Percentiles rank a stretch among this genome's conserved stretches.
These are phyloP conservation scores for Poeciliopsis prolifica DNA, from an alignment of 2,113 vertebrate genomes.

Conservation along the genomic window DNA sequence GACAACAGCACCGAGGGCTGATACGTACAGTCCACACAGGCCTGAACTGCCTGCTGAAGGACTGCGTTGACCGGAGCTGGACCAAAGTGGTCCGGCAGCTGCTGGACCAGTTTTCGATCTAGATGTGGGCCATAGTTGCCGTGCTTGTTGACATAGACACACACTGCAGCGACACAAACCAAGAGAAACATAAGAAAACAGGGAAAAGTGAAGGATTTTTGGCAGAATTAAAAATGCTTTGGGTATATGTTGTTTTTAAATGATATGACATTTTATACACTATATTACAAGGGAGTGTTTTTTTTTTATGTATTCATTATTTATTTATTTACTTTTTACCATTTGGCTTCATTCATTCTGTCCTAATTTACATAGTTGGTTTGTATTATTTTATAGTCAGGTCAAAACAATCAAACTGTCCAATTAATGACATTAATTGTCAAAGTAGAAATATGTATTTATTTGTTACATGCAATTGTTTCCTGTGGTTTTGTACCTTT, in stretches of 20 bases:
- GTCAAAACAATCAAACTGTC: neutral
- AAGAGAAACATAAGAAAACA: neutral
- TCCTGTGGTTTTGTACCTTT: no score
- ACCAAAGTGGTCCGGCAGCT: constrained; percentile 94
- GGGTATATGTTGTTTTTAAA: no score
- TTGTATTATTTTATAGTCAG: neutral
- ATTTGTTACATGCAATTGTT: neutral
- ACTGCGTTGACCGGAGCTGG: constrained; percentile 94
- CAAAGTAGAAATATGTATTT: neutral
- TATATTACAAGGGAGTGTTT: no score
- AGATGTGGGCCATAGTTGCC: constrained; percentile 90
- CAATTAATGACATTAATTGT: neutral
- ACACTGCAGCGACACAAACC: constrained; percentile 80
- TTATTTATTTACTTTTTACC: neutral
- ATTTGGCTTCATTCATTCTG: constrained; percentile 1
- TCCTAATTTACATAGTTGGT: neutral
- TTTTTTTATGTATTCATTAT: no score
- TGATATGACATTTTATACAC: no score
- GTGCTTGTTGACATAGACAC: constrained; percentile 96
- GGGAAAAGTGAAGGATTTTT: neutral
- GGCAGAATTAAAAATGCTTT: no score
- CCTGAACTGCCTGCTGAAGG: constrained; percentile 92
- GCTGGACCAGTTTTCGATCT: constrained; percentile 90
- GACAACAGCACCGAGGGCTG: constrained; percentile 88
- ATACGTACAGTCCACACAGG: constrained; percentile 93